phyloP scores from a whole-genome alignment of 2,113 vertebrate species.

The Platysternon megacephalum region DNA sequence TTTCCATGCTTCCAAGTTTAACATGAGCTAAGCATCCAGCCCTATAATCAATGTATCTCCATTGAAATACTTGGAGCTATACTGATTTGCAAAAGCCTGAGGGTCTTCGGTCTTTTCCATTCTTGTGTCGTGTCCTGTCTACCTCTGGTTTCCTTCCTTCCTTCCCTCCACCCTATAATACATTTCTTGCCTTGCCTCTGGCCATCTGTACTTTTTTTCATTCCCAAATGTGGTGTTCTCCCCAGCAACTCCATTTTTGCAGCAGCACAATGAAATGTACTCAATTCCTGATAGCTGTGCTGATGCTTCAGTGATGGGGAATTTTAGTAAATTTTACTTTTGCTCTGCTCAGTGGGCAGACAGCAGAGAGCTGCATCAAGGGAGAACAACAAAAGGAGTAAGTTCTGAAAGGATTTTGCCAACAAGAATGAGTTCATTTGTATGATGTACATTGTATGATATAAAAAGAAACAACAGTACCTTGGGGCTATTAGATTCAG shows the following conservation, averaged over 20 bases:
- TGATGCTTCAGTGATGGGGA: slow-evolving; percentile 28
- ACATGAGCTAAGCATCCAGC: no score
- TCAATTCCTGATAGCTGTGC: slow-evolving; percentile 30
- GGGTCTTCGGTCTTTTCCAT: neutral
- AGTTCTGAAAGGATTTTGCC: slow-evolving; percentile 56
- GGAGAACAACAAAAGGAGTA: slow-evolving; percentile 59
- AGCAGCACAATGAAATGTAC: slow-evolving; percentile 46
- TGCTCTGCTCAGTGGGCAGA: slow-evolving; percentile 39
- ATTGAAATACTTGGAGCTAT: neutral
- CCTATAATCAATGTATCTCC: neutral
- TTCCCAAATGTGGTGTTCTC: slow-evolving; percentile 29
- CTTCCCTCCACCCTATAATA: slow-evolving; percentile 7
- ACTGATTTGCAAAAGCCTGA: neutral
- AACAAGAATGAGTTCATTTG: slow-evolving; percentile 54
- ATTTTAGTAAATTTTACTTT: slow-evolving; percentile 62
- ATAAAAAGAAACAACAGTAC: slow-evolving; percentile 38
- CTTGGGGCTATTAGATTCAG: slow-evolving; percentile 13
- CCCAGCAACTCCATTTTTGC: slow-evolving; percentile 23
- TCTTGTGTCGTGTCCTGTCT: neutral
- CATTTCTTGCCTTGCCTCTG: slow-evolving; percentile 34
- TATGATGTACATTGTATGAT: slow-evolving; percentile 49
- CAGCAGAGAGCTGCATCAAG: slow-evolving; percentile 54
- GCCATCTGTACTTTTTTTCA: slow-evolving; percentile 43
- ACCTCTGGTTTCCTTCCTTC: neutral
- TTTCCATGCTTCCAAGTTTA: neutral